phyloP scores from a whole-genome alignment of 1,140 invertebrate species.

The Caerostris darwini region DNA sequence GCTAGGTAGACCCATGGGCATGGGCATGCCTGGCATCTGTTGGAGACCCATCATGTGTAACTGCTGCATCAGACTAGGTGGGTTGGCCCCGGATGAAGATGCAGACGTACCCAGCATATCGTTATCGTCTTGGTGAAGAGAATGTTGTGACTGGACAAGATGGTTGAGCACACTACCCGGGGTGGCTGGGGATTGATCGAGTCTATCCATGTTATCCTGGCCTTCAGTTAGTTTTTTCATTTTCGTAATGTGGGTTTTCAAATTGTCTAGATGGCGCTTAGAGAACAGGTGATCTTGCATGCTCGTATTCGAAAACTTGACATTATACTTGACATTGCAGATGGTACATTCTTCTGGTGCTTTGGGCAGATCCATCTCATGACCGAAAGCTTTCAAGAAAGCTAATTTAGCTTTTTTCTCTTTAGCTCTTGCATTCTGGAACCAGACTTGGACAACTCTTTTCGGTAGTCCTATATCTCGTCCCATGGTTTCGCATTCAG shows the following conservation, averaged over 20 bases:
- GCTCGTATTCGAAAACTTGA: conserved; percentile 88
- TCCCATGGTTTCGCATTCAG: conserved; percentile 97
- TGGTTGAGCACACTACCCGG: conserved; percentile 63
- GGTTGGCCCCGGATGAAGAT: conserved; percentile 54
- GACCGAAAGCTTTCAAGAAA: conserved; percentile 84
- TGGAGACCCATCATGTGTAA: conserved; percentile 78
- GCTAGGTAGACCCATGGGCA: conserved; percentile 59
- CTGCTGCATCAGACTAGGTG: conserved; percentile 78
- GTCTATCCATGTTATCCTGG: conserved; percentile 81
- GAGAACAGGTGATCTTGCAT: conserved; percentile 98
- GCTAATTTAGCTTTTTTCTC: conserved; percentile 95
- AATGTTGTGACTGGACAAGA: conserved; percentile 70
- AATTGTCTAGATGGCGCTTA: conserved; percentile 90
- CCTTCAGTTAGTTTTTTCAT: conserved; percentile 81
- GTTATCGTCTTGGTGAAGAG: conserved; percentile 51
- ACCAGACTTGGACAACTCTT: conserved; percentile 97
- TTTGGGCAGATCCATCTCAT: conserved; percentile 82
- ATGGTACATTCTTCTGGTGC: conserved; percentile 92
- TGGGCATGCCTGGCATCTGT: conserved; percentile 77
- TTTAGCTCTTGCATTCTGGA: conserved; percentile 99
- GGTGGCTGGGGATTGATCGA: conserved; percentile 68
- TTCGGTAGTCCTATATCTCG: conserved; percentile 95
- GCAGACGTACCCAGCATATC: conserved; percentile 38
- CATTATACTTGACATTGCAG: conserved; percentile 94
- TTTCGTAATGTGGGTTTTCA: conserved; percentile 88